Evolutionary conservation across 2,888 invertebrate genomes (phyloP), one percentile per base, ranked within the genome.

Genomic region (Trilocha varians): DNA sequence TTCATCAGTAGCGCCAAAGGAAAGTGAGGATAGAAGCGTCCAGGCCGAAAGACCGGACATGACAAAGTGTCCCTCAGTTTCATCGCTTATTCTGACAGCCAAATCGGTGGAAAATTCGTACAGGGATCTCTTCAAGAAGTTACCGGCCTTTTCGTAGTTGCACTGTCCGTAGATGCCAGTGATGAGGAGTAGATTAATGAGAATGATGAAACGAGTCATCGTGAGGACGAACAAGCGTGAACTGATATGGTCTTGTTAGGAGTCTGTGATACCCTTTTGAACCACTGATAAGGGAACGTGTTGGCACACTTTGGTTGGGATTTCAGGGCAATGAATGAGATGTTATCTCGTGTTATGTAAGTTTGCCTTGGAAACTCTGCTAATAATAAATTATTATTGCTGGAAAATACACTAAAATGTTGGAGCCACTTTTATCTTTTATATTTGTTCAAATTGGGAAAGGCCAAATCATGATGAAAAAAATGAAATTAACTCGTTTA

Each of bases 11-110:
- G 84, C 80, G 0, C 79, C 83, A 1, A 76, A 55, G 0, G 79
- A 72, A 0, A 74, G 43, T 0, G 66, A 55, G 0, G 82, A 54
- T 2, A 85, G 50, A 3, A 85, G 49, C 0, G 69, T 61, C 84
- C 84, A 82, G 14, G 72, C 61, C 0, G 82, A 82, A 0, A 82
- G 47, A 0, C 77, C 68, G 0, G 82, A 80, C 0, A 70, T 49
- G 0, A 80, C 58, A 49, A 82, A 84, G 39, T 84, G 84, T 15
- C 70, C 66, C 0, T 82, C 80, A 0, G 70, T 73, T 13, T 80
- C 78, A 32, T 63, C 45, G 4, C 60, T 65, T 5, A 75, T 55
- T 41, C 75, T 57, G 11, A 46, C 49, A 5, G 61, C 52, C 16
- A 77, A 47, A 6, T 66, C 56, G 15, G 62, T 42, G 0, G 69